Base-by-base conservation (phyloP, 2,113 vertebrate genomes). In the Meles meles region DNA sequence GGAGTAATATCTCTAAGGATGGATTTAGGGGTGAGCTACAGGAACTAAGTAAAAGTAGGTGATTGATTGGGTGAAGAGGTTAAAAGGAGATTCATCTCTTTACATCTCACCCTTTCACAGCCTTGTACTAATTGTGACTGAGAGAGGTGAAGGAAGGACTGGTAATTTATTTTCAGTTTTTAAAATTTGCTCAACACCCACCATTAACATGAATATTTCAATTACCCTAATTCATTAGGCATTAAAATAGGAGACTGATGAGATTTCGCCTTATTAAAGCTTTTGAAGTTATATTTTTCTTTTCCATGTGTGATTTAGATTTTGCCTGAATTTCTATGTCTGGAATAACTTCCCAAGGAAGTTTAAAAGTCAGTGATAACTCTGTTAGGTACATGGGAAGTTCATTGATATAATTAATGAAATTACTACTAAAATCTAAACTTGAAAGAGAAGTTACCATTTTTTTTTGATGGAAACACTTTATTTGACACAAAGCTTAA, bases 351-450 rank as follows among this genome's bases (percentile, higher is more conserved):
- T 81, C n/a, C 31, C 9, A 82, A 42, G 61, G 57, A 97, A 95
- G 83, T 97, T 98, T 93, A 95, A 97, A 98, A 96, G 97, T 97
- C 95, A 93, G 42, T 76, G 83, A 81, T 95, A 97, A 95, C 92
- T 96, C 95, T 85, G 37, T 90, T 95, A 92, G 90, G 94, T 92
- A 90, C 79, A 88, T 61, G 52, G 57, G 92, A 93, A 98, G 95
- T 97, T 98, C 97, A 97, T 72, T 95, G 97, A 95, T 95, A 96
- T 97, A 97, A 97, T 97, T 97, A 97, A 94, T 83, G 44, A 97
- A 96, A 97, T 97, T 90, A 96, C 77, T 87, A 95, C 63, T 65
- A n/a, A 97, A 94, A 59, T 95, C 63, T 95, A 61, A 61, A 37
- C 85, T 96, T 88, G 90, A 96, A 95, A 90, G 55, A 96, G 44